phyloP scores from a whole-genome alignment of 2,113 vertebrate species.

The Cygnus buccinator region DNA sequence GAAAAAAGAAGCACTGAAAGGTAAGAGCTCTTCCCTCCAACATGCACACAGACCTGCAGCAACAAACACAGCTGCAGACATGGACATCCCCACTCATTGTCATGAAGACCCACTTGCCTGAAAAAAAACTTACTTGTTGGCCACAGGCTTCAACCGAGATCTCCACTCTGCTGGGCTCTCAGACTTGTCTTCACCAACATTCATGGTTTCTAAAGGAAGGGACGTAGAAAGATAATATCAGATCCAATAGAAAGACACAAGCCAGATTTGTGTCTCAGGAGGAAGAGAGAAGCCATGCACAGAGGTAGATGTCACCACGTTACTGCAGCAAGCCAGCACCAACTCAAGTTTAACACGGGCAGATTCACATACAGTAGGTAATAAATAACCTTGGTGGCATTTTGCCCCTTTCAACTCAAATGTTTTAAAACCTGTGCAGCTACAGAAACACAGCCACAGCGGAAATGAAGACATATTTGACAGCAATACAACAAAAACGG shows the following conservation, averaged over 20 bases:
- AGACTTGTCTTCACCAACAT: background rate
- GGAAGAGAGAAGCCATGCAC: background rate
- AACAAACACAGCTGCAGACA: background rate
- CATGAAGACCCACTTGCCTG: background rate
- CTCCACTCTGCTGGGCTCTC: slow-evolving; percentile 81
- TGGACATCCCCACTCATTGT: background rate
- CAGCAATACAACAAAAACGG: background rate
- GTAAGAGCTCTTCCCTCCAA: background rate
- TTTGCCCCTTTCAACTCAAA: background rate
- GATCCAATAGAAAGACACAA: background rate
- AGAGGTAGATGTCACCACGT: background rate
- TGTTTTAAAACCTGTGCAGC: background rate
- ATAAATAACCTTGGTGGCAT: background rate
- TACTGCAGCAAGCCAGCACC: slow-evolving; percentile 8
- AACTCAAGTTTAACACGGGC: background rate
- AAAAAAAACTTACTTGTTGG: slow-evolving; percentile 77
- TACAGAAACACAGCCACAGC: background rate
- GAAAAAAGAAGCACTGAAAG: background rate
- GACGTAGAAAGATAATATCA: background rate
- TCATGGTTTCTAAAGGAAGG: background rate
- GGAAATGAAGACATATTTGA: background rate
- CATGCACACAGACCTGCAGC: background rate
- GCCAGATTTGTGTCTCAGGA: background rate
- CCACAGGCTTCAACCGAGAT: slow-evolving; percentile 75
- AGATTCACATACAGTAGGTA: background rate